Base-by-base conservation (phyloP, 2,113 vertebrate genomes). In the Arvicanthis niloticus region DNA sequence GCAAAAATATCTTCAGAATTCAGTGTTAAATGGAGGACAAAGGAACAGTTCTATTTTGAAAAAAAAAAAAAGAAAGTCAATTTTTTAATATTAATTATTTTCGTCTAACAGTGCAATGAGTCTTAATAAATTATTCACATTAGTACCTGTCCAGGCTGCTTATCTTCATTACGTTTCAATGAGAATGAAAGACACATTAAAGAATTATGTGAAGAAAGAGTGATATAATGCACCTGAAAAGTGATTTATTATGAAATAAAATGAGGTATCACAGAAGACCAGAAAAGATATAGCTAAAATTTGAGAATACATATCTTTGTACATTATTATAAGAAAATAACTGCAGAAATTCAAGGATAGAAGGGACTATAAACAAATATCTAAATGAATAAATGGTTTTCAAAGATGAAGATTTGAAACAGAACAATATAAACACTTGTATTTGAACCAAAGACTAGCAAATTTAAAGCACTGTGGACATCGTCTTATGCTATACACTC, bases 31-130 rank as follows among this genome's bases (percentile, higher is more conserved):
- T 62, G 5, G 13, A 95, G 21, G 17, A 85, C 62, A 95, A 21
- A 68, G 40, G 89, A 91, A 78, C 0, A 92, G 37, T 68, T 91
- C 24, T 40, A 65, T 86, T 37, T 65, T 67, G 29, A n/a, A n/a
- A n/a, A 7, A 51, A 48, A 40, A 48, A 70, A 24, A 60, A 82
- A 76, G 53, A 80, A 40, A 78, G 60, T 90, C 22, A 82, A 2
- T 56, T 13, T 11, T 87, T 92, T 88, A 67, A 60, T 85, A 92
- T 60, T 86, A 95, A 92, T 91, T 91, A 62, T 90, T 96, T 93
- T 81, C 24, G 34, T 58, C 48, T 84, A 88, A 37, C 12, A 90
- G 48, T 58, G 5, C 60, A 96, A 95, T 90, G 12, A 88, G 58
- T 17, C 76, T 88, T 91, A 86, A 86, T 95, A 96, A 91, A 91